These are phyloP conservation scores for Zaprionus africanus DNA, from an alignment of 1,140 invertebrate genomes.

Conservation along the genomic window DNA sequence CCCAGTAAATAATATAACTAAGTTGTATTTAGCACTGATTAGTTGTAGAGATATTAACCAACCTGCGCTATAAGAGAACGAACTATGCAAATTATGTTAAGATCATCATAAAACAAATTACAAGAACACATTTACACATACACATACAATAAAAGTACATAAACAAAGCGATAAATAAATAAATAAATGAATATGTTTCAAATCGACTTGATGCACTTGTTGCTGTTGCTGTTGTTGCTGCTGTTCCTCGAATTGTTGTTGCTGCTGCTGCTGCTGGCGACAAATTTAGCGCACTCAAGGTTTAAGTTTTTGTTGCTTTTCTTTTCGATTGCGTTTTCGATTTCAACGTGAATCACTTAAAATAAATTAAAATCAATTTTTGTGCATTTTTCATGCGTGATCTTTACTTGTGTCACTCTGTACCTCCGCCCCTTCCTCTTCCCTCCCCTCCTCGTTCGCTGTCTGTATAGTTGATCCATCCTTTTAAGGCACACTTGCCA, in stretches of 20 bases:
- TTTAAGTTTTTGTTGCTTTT: constrained; percentile 45
- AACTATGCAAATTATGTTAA: constrained; percentile 25
- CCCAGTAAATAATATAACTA: constrained; percentile 59
- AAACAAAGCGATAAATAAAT: constrained; percentile 35
- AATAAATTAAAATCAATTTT: constrained; percentile 79
- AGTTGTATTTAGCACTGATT: constrained; percentile 83
- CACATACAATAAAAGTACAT: neutral
- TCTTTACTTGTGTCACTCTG: constrained; percentile 11
- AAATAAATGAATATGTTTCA: constrained; percentile 39
- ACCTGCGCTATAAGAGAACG: constrained; percentile 17
- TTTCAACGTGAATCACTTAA: constrained; percentile 72
- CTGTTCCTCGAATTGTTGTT: neutral
- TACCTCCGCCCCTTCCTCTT: neutral
- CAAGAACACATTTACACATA: constrained; percentile 1
- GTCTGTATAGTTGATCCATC: constrained; percentile 31
- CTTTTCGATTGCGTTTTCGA: constrained; percentile 45
- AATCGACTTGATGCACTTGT: constrained; percentile 42
- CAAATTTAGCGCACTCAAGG: constrained; percentile 73
- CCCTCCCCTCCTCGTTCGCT: neutral
- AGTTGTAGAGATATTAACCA: constrained; percentile 59
- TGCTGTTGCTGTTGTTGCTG: constrained; percentile 12
- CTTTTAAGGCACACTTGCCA: constrained; percentile 41
- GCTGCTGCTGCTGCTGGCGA: constrained; percentile 26
- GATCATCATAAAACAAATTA: constrained; percentile 6
- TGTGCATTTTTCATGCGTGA: constrained; percentile 59